Conservation (phyloP, 2,797 vertebrate species). For the Neostethus bicornis region DNA sequence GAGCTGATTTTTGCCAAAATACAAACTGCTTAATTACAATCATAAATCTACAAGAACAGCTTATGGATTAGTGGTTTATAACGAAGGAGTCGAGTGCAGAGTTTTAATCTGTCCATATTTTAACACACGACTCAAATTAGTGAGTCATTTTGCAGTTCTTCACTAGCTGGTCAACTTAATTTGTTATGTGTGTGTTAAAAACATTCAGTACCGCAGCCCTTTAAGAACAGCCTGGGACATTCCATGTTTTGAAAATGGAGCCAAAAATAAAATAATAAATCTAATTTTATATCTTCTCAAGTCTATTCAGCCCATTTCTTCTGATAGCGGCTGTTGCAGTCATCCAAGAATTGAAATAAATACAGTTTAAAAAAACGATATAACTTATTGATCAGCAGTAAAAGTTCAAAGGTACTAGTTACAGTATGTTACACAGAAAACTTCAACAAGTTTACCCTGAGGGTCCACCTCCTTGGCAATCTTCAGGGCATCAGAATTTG, state of each 20-base stretch:
- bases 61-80: constrained; percentile 10
- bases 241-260: constrained; percentile 8
- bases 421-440: background rate
- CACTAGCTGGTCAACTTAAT: no score
- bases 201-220: no score
- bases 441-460: constrained; percentile 78
- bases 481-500: constrained; percentile 95
- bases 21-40: background rate
- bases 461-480: constrained; percentile 95
- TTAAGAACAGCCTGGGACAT: no score
- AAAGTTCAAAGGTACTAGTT: no score
- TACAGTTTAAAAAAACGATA: constrained; percentile 12
- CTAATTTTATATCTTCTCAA: constrained; percentile 26
- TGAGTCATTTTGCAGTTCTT: no score
- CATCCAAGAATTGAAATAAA: constrained; percentile 23
- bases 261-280: constrained; percentile 24
- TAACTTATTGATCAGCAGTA: no score
- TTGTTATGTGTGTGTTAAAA: no score
- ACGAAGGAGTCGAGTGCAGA: no score
- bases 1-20: background rate
- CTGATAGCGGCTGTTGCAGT: constrained; percentile 41
- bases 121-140: no score
- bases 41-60: background rate
- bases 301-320: constrained; percentile 10
- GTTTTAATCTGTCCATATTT: no score